Evolutionary conservation across 1,140 invertebrate species (phyloP), one percentile per base, ranked within the genome.

Genomic region (Atopsyche davidsoni): DNA sequence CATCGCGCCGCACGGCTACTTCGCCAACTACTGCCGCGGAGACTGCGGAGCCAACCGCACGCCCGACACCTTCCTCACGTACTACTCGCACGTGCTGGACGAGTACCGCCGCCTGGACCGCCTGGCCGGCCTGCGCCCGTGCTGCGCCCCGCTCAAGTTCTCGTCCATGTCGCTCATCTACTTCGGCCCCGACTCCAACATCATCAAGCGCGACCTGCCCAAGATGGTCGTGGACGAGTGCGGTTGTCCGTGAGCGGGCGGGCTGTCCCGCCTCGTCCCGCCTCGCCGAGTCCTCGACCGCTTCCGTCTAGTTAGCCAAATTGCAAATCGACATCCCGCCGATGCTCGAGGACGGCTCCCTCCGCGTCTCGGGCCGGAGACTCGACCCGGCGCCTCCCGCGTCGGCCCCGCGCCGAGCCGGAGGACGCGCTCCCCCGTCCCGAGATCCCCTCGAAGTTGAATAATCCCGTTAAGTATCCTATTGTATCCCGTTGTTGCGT

Each of bases 211-310:
- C 58, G 89, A 95, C 72, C 74, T 97, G 62, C 92, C 92, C 55
- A 92, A 93, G 77, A 96, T 96, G 92, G 87, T 94, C 52, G 90
- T 96, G 22, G 90, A 95, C 68, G 89, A 95, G 75, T 97, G 93
- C 72, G 92, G 92, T 44, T 96, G 93, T 73, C 87, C 89, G 46
- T 94, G 81, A 70, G 42, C 46, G 62, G 21, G 13, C 35, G 56
- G 53, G 52, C 36, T 19, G 16, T 22, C 14, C n/a, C n/a, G n/a
- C n/a, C n/a, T n/a, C n/a, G n/a, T n/a, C n/a, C 53, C 39, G 41
- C 49, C 49, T 52, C 55, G n/a, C 53, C 39, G 41, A 53, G 55
- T 52, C 55, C 46, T 57, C 55, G 55, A 53, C 55, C 48, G 55
- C 55, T 57, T 57, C 53, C 46, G 48, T 53, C 51, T 57, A 57